Evolutionary conservation across 2,113 vertebrate species (phyloP), one percentile per base, ranked within the genome.

Genomic region (Ammodramus savannarum): DNA sequence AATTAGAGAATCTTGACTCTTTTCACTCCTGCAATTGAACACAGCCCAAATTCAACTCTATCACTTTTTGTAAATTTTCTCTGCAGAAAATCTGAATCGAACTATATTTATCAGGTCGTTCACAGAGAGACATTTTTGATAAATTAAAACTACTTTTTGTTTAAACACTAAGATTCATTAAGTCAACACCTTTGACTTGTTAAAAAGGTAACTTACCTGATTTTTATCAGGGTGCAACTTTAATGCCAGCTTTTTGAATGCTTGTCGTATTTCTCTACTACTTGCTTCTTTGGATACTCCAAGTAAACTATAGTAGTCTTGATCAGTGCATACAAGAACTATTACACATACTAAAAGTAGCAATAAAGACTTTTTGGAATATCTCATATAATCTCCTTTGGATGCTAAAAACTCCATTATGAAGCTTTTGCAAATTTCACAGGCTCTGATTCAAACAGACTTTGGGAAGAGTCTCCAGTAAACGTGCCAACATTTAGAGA

Each of bases 201-300:
- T 49, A 54, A 80, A 93, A 85, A 79, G 10, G 57, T 55, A 80
- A 98, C 99, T 97, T 91, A 99, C 99, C 31, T 99, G 99, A 95
- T 99, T 99, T 97, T 99, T 99, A 96, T 99, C 99, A n/a, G 99
- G 99, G 97, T 99, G 99, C 97, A 99, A 98, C 73, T 98, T 99
- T 41, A 99, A 97, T 8, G 99, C 99, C 79, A 99, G 97, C 96
- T 99, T 99, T 97, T 99, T 99, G 94, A 99, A 99, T 9, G 99
- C 99, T 75, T 98, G 99, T 68, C 99, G 97, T 83, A 99, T 99
- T 97, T 99, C 99, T 96, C 99, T 98, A 69, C 98, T 99, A 22
- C 97, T 99, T n/a, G 99, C 98, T 85, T 99, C 99, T 98, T 97
- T 99, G 85, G 98, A 98, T 57, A 99, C 97, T 87, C 98, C 98